Evolutionary conservation across 2,888 invertebrate genomes (phyloP).

Genomic region (Synanthedon tipuliformis): DNA sequence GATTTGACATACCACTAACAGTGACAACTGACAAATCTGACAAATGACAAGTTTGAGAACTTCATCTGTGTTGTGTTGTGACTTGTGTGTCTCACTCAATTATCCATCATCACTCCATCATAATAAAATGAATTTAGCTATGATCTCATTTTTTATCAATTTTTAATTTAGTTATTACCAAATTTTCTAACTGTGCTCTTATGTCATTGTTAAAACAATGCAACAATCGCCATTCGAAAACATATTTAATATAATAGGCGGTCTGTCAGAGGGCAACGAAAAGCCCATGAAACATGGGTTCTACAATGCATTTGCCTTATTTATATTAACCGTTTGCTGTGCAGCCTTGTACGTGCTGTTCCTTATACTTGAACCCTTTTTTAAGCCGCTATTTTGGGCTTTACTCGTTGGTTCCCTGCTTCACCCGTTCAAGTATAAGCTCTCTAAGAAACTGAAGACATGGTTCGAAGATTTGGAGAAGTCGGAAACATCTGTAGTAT

Average conservation of each 20-base stretch:
- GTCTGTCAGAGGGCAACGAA: conserved; percentile 81
- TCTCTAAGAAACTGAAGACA: conserved; percentile 79
- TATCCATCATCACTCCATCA: no score
- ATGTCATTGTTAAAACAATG: conserved; percentile 20
- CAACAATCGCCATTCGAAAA: conserved; percentile 74
- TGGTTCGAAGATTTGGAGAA: conserved; percentile 82
- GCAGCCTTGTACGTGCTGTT: conserved; percentile 83
- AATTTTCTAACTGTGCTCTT: not conserved
- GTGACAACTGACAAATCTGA: no score
- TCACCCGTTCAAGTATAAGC: conserved; percentile 91
- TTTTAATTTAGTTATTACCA: not conserved
- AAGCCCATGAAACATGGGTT: conserved; percentile 93
- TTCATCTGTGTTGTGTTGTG: no score
- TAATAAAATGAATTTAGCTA: conserved; percentile 12
- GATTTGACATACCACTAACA: no score
- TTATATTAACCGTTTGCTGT: conserved; percentile 76
- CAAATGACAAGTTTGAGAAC: no score
- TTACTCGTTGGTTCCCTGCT: conserved; percentile 95
- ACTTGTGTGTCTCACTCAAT: no score
- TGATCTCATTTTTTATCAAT: conserved; percentile 30
- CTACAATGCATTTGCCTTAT: conserved; percentile 87
- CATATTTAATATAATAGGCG: conserved; percentile 76
- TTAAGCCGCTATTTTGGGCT: conserved; percentile 96
- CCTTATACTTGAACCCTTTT: conserved; percentile 89
- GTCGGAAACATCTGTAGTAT: conserved; percentile 74